Evolutionary conservation across 2,797 vertebrate genomes (phyloP), one percentile per base, ranked within the genome.

Genomic region (Channallabes apus): DNA sequence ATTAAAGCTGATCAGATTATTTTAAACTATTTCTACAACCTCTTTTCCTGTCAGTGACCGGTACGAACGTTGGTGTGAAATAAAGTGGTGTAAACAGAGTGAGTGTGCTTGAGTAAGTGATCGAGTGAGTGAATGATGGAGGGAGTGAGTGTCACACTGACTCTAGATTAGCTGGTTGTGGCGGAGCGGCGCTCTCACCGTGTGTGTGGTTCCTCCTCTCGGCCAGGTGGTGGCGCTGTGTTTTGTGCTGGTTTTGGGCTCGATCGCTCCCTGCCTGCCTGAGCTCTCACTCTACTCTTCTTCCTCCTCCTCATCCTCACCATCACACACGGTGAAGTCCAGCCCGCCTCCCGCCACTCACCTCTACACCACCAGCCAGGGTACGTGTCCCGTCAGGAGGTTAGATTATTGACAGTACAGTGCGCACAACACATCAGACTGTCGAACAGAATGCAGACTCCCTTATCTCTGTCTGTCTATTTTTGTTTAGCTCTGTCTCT

Each of bases 191-290:
- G 86, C 86, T 82, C 77, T 90, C 84, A 89, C 83, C 84, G 88
- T 89, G 88, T 82, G 86, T 90, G 86, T 89, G 88, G 85, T 87
- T 91, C 86, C 87, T 82, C 84, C 82, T 80, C 83, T 90, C 73
- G 72, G 69, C 89, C 95, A 99, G 98, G 97, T 99, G 94, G 95
- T 99, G 93, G 97, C 94, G 82, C 88, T 99, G 93, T 99, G 98
- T 92, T 99, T 99, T 2, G 95, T 99, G 88, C 95, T 99, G 93
- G 97, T 99, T 91, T 94, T 99, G 94, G 98, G 98, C 90, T 98
- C 98, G 90, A 93, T 99, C 79, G 95, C 97, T 89, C 97, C 97
- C 82, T 98, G 97, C 93, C 94, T 98, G 90, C 93, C 95, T 14
- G 92, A 94, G 89, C 96, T 98, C 91, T 98, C 97, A 90, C 93